Evolutionary conservation across 2,888 invertebrate species (phyloP), one percentile per base, ranked within the genome.

Genomic region (Protula sp.): DNA sequence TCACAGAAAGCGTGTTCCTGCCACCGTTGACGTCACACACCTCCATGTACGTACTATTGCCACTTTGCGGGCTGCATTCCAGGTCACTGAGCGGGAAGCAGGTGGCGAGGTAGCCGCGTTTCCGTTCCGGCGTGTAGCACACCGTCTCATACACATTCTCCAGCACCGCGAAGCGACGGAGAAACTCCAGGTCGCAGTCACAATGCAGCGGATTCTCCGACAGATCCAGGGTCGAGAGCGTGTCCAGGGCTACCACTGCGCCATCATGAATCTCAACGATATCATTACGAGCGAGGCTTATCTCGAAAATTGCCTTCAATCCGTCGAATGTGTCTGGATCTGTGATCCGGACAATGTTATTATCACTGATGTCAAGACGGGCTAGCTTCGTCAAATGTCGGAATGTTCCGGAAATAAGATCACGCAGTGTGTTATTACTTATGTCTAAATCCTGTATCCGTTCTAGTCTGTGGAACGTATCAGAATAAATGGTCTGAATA

Each of bases 181-280:
- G 30, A 55, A 55, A 59, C 27, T 55, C 48, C 47, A 55, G 28
- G 29, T 27, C 9, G 50, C 59, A 59, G 31, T 55, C 55, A 30
- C 59, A 59, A 9, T 30, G 3, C 24, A 59, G 47, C 24, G 55
- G 59, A 53, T 59, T 59, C 2, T 47, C 19, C 4, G 30, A 19
- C 30, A 57, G 26, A 14, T 52, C 57, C 22, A 57, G 30, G 24
- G 22, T 52, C 24, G 29, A 24, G 19, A 51, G 52, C 9, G 51
- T 30, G 9, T 5, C 2, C 24, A 57, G 29, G 1, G n/a, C 30
- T 19, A 24, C 5, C 31, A 57, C 50, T 19, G 52, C 30, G 19
- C 30, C 24, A 2, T n/a, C 2, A n/a, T 22, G 30, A n/a, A 59
- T 30, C 19, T 55, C 30, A 19, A 26, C 9, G 22, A 59, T 26